phyloP scores from a whole-genome alignment of 2,888 invertebrate genomes.

The Polydrusus cervinus region DNA sequence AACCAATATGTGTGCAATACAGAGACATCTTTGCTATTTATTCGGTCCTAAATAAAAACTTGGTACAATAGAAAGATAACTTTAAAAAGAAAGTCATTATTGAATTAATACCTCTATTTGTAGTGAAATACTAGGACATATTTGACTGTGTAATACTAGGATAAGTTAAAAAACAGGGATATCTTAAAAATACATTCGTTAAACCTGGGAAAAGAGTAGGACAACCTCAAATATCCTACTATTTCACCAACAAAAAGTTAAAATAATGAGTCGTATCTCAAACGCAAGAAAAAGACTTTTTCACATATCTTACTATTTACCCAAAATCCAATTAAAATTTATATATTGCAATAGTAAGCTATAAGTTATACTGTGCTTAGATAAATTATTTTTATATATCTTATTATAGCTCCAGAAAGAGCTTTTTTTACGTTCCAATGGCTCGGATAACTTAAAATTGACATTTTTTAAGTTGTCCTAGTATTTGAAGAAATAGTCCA shows the following conservation, averaged over 20 bases:
- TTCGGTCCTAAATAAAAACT: not conserved
- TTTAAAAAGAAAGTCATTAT: not conserved
- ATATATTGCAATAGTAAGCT: not conserved
- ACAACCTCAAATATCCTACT: not conserved
- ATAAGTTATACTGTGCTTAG: too few relatives aligned
- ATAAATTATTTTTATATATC: too few relatives aligned
- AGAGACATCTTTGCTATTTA: not conserved
- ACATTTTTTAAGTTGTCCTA: too few relatives aligned
- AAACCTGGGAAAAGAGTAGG: conserved; percentile 3
- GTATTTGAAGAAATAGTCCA: too few relatives aligned
- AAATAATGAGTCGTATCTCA: not conserved
- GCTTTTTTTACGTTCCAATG: too few relatives aligned
- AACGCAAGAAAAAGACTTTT: not conserved
- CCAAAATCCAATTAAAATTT: not conserved
- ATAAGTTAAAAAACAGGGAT: not conserved
- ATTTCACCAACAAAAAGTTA: not conserved
- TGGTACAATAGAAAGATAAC: not conserved
- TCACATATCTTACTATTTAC: not conserved
- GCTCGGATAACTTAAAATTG: too few relatives aligned
- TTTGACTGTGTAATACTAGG: not conserved
- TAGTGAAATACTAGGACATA: not conserved
- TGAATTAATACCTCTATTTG: not conserved
- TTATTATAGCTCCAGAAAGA: too few relatives aligned
- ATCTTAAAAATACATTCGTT: not conserved
- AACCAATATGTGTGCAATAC: not conserved